Evolutionary conservation across 2,113 vertebrate species (phyloP), one percentile per base, ranked within the genome.

Genomic region (Gasterosteus aculeatus): DNA sequence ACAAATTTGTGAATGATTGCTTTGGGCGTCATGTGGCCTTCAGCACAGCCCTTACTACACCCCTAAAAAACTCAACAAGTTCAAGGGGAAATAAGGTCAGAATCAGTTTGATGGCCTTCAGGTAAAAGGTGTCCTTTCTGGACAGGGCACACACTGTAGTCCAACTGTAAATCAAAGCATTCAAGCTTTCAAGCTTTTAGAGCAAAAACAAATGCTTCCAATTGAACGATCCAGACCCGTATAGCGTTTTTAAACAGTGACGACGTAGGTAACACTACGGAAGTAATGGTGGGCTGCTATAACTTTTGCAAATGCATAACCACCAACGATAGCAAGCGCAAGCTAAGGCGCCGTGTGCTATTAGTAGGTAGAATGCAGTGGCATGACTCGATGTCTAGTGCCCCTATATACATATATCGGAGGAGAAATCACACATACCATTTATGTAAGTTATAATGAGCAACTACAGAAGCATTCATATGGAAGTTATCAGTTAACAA

Each of bases 131-230:
- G 69, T 77, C 64, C 64, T 64, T 69, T 41, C n/a, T 44, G 69
- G 69, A 22, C 56, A 42, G 62, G 19, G 7, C 54, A 69, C 66
- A 46, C 41, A 33, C 5, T 33, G 33, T 33, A 39, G 31, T 29
- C 65, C 46, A 39, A 41, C 71, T 51, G 41, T 29, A 49, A 78
- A 59, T 83, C 54, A 51, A 15, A 62, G 35, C 3, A 38, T 38
- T 38, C 35, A 38, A 38, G 35, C 35, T 38, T 38, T 67, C 53
- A 53, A 73, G 35, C 35, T 38, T 38, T 67, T 51, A 53, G 69
- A 69, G 57, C 49, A 42, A 68, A 61, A 18, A 7, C 19, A 19
- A 56, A 47, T 38, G 56, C 29, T 53, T 14, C 44, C 59, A 69
- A 53, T 51, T 59, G 56, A 54, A 29, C 11, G 63, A 78, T 53